A percentile compares a stretch with the other conserved stretches of the same genome.
These are phyloP conservation scores for Catocala nupta DNA, from an alignment of 2,888 invertebrate genomes.

Conservation along the genomic window DNA sequence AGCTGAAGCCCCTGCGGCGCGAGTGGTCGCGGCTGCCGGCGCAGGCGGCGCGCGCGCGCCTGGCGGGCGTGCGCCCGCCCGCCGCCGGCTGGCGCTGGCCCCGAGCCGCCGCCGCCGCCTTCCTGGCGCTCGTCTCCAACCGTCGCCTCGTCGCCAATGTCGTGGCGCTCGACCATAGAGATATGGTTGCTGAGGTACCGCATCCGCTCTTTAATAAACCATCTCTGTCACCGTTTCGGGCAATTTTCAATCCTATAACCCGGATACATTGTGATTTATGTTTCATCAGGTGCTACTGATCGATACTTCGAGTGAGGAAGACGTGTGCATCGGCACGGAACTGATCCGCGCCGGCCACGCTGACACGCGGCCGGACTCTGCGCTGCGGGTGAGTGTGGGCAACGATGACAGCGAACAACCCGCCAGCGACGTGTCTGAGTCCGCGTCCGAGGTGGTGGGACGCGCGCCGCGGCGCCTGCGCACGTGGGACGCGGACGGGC, in stretches of 20 bases:
- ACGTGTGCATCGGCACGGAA: conserved; percentile 81
- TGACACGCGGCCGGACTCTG: conserved; percentile 62
- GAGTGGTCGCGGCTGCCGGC: conserved; percentile 76
- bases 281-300: conserved; percentile 74
- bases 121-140: conserved; percentile 72
- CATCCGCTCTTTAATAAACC: no score
- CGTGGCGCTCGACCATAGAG: conserved; percentile 49
- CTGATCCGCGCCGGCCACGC: conserved; percentile 84
- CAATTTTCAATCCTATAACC: no score
- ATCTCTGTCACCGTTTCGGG: no score
- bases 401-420: conserved; percentile 16
- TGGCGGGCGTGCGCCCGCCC: conserved; percentile 78
- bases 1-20: conserved; percentile 70
- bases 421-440: conserved; percentile 62
- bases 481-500: conserved; percentile 57
- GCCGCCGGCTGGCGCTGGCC: conserved; percentile 79
- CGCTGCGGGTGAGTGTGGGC: conserved; percentile 65
- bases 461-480: conserved; percentile 56
- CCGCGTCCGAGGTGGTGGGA: conserved; percentile 66
- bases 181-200: conserved; percentile 14
- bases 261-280: no score
- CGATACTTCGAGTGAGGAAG: conserved; percentile 80
- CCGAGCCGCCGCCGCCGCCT: conserved; percentile 69
- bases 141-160: conserved; percentile 74
- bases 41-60: conserved; percentile 84